Base-by-base conservation (phyloP, 1,140 invertebrate species). In the Monochamus saltuarius region DNA sequence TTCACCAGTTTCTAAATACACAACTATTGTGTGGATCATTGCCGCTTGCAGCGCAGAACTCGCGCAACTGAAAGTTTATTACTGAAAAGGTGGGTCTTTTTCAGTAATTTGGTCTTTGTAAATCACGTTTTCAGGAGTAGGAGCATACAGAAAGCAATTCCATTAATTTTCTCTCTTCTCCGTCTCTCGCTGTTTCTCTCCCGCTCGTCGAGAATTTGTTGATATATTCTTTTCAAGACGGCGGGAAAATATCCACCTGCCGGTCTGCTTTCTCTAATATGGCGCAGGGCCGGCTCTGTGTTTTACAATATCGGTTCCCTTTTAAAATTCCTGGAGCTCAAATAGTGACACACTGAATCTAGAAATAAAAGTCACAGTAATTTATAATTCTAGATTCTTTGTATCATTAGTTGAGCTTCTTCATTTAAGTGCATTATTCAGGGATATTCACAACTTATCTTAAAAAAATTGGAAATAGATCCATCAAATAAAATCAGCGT, bases 171-270 rank as follows among this genome's bases (percentile, higher is more conserved):
- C 57, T 40, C 34, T 45, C 55, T 16, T 29, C 22, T 29, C 22
- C 22, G 22, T 29, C 22, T 29, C 22, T 29, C 2, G 22, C 22
- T 29, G 38, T 57, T 36, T 46, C 55, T 39, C 43, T 50, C 36
- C 57, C 7, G 37, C 39, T 49, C 43, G 46, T 42, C 46, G 13
- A 42, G 35, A 19, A 59, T 42, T 51, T 50, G 47, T 59, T 59
- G 47, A 42, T 43, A 52, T 59, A 51, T 59, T 59, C 47, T 49
- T 59, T 59, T 59, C 57, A 59, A n/a, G 19, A 16, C 45, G 57
- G 35, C 57, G 57, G 57, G 57, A 59, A 59, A 42, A 38, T 29
- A 59, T 45, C 57, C 57, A 59, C 57, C 57, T 59, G 56, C 56
- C 40, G 45, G 56, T 58, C 45, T 58, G 46, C 57, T 51, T 59